Evolutionary conservation across 2,797 vertebrate species (phyloP).

Genomic region (Threskiornis aethiopicus): DNA sequence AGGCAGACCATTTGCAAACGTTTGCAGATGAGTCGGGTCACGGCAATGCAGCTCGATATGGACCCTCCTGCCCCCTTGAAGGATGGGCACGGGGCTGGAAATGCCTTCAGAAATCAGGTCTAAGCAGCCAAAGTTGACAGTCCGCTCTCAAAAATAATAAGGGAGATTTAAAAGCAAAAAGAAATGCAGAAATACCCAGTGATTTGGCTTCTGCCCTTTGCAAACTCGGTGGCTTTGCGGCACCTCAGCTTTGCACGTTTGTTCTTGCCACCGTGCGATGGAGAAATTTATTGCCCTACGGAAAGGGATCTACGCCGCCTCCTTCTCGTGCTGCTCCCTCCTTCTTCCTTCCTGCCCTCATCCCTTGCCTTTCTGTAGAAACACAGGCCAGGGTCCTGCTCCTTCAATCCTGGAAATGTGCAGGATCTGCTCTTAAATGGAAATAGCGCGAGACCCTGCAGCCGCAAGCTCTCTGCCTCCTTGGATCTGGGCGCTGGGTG

Average conservation of each 20-base stretch:
- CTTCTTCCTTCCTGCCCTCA: neutral
- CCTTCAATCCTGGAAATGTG: neutral
- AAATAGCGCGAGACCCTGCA: neutral
- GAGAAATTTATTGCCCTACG: neutral
- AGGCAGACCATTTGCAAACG: neutral
- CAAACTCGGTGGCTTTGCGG: neutral
- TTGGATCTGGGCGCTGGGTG: neutral
- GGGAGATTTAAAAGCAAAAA: neutral
- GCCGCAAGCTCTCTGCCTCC: neutral
- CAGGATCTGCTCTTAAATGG: neutral
- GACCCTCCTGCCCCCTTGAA: neutral
- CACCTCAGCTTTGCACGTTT: neutral
- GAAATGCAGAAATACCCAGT: neutral
- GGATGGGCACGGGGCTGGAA: rapidly evolving
- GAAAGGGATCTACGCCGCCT: neutral
- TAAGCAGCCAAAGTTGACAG: neutral
- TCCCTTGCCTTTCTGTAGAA: neutral
- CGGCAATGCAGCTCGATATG: rapidly evolving
- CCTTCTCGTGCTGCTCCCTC: neutral
- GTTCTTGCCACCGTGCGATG: rapidly evolving
- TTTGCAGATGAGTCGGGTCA: neutral
- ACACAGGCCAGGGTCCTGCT: neutral
- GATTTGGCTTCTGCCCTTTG: neutral
- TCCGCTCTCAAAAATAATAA: neutral
- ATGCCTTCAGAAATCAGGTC: rapidly evolving